Evolutionary conservation across 2,797 vertebrate genomes (phyloP).

Genomic region (Hyperoplus immaculatus): DNA sequence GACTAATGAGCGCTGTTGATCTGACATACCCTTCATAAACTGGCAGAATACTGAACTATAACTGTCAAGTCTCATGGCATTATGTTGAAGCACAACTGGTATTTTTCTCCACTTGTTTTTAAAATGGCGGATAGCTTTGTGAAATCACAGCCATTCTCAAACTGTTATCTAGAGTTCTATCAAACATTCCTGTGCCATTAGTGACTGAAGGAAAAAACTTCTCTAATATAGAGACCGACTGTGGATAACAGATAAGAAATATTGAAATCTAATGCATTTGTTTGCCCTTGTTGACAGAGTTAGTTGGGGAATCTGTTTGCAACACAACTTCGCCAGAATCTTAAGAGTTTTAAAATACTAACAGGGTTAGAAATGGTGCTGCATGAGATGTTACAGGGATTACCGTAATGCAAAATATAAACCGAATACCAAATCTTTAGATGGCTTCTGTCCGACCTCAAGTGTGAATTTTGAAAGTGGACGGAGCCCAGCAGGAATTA

Average conservation of each 20-base stretch:
- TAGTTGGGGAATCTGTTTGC: background rate
- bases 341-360: background rate
- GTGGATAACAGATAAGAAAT: background rate
- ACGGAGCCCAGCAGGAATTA: no score
- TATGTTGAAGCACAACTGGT: constrained; percentile 1
- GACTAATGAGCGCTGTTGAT: background rate
- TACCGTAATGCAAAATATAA: no score
- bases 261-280: no score
- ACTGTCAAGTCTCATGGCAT: background rate
- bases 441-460: no score
- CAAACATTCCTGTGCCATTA: background rate
- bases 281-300: background rate
- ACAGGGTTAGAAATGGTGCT: no score
- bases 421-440: no score
- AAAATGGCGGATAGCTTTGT: background rate
- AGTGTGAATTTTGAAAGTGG: no score
- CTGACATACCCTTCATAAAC: background rate
- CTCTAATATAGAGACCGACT: background rate
- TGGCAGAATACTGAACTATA: background rate
- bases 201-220: background rate
- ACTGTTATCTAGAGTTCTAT: background rate
- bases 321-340: background rate
- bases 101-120: background rate
- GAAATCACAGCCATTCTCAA: background rate
- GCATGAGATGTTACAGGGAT: background rate